phyloP scores from a whole-genome alignment of 2,113 vertebrate species.

The Orcinus orca region DNA sequence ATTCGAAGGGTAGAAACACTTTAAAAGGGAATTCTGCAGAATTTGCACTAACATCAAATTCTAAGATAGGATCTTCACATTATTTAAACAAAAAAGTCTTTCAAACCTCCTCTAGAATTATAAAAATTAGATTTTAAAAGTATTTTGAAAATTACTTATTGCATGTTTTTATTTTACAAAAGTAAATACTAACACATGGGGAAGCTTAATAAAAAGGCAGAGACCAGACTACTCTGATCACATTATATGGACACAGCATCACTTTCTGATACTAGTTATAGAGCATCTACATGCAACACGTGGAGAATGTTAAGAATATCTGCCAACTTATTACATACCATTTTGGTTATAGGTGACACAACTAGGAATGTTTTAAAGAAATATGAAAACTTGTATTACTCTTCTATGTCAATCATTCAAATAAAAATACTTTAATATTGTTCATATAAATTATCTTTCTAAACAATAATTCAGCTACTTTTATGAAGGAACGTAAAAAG shows the following conservation, averaged over 20 bases:
- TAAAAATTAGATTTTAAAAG: neutral
- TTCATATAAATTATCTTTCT: neutral
- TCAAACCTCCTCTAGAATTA: neutral
- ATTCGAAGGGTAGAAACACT: neutral
- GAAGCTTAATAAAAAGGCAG: neutral
- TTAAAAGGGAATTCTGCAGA: neutral
- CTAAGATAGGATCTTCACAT: neutral
- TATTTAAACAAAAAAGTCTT: neutral
- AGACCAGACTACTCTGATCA: neutral
- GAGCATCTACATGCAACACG: too few relatives aligned
- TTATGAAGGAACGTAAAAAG: neutral
- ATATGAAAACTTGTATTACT: neutral
- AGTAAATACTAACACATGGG: neutral
- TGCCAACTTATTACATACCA: neutral
- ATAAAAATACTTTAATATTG: neutral
- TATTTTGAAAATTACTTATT: neutral
- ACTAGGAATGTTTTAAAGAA: neutral
- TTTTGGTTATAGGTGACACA: neutral
- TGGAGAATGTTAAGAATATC: neutral
- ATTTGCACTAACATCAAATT: neutral
- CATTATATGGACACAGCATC: neutral
- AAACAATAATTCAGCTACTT: neutral
- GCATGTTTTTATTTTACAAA: neutral
- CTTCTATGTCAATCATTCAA: neutral
- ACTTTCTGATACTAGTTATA: neutral